These are phyloP conservation scores for Ceratina australensis DNA, from an alignment of 1,140 invertebrate species.

Conservation along the genomic window DNA sequence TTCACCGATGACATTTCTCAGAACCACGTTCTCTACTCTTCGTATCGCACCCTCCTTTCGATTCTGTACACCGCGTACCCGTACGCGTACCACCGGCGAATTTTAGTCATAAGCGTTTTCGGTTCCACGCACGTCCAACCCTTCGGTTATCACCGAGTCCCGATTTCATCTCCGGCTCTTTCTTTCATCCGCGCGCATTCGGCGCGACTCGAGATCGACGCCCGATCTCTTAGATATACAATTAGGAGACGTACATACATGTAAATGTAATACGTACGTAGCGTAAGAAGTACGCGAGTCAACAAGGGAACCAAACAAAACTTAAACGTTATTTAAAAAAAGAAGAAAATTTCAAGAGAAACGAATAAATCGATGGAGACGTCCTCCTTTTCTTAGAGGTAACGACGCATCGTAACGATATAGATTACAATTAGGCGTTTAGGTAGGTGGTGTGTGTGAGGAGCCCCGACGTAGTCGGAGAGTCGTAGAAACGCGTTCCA, in stretches of 20 bases:
- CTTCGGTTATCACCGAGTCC: not conserved
- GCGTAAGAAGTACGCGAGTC: constrained; percentile 22
- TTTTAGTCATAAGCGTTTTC: too few relatives aligned
- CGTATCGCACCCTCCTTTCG: constrained; percentile 16
- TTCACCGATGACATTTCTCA: constrained; percentile 43
- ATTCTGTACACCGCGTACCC: not conserved
- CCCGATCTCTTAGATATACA: constrained; percentile 5
- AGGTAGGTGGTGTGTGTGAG: constrained; percentile 39
- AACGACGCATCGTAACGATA: not conserved
- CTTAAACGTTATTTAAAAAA: constrained; percentile 21
- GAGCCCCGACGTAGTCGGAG: constrained; percentile 8
- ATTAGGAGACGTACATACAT: not conserved
- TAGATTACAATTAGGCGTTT: too few relatives aligned
- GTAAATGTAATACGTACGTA: not conserved
- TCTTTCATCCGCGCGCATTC: not conserved
- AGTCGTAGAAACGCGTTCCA: not conserved
- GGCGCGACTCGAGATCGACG: not conserved
- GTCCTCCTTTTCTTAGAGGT: constrained; percentile 14
- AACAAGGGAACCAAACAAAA: constrained; percentile 34
- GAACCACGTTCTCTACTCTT: constrained; percentile 43
- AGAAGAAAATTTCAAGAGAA: not conserved
- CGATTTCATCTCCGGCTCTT: not conserved
- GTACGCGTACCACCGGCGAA: not conserved
- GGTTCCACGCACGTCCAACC: not conserved
- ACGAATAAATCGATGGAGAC: constrained; percentile 19